A percentile compares a stretch with the other conserved stretches of the same genome.
phyloP scores from a whole-genome alignment of 2,888 invertebrate species.

The Busseola fusca region DNA sequence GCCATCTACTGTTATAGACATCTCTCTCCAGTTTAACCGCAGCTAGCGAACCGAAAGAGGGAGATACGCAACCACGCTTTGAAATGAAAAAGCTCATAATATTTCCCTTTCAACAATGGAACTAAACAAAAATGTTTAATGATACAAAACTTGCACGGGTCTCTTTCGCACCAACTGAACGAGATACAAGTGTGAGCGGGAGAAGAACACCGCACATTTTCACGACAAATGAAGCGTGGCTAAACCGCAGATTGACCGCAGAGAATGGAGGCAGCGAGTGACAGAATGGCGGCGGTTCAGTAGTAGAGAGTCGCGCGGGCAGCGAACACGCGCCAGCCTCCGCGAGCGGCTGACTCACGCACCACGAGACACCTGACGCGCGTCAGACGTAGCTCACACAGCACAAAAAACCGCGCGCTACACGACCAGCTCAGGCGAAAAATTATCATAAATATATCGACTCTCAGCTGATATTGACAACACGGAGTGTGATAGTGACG shows the following conservation, averaged over 20 bases:
- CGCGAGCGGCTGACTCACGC: conserved; percentile 57
- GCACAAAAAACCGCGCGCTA: conserved; percentile 59
- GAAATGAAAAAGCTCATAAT: conserved; percentile 86
- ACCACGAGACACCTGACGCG: conserved; percentile 51
- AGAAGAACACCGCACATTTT: conserved; percentile 83
- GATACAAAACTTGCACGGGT: conserved; percentile 82
- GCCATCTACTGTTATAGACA: conserved; percentile 64
- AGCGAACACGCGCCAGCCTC: conserved; percentile 77
- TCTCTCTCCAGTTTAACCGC: conserved; percentile 72
- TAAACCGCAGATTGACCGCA: conserved; percentile 89
- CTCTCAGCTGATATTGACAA: conserved; percentile 83
- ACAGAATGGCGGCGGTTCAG: conserved; percentile 88
- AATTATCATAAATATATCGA: conserved; percentile 73
- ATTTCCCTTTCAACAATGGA: conserved; percentile 86
- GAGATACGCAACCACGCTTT: conserved; percentile 73
- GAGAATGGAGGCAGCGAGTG: conserved; percentile 89
- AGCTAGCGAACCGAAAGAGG: conserved; percentile 69
- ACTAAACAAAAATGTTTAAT: conserved; percentile 87
- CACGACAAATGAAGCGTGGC: conserved; percentile 89
- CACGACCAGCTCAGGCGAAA: conserved; percentile 72
- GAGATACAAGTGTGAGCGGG: conserved; percentile 71
- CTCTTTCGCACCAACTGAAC: conserved; percentile 71
- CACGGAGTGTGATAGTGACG: conserved; percentile 44
- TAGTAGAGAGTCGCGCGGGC: conserved; percentile 84
- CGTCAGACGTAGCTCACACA: conserved; percentile 50